phyloP scores from a whole-genome alignment of 2,888 invertebrate genomes.

The Lasioglossum calceatum region DNA sequence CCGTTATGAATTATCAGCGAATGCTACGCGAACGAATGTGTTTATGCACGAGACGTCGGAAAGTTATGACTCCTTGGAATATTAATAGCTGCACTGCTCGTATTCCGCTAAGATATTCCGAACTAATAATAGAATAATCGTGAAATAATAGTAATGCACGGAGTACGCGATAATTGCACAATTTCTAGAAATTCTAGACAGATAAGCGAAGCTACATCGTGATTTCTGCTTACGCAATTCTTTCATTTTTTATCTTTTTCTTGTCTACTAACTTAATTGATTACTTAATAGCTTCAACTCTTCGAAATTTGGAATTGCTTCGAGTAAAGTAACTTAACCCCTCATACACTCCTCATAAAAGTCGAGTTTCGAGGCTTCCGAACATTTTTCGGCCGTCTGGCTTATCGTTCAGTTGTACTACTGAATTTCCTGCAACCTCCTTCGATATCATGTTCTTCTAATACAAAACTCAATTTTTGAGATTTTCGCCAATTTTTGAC shows the following conservation, averaged over 20 bases:
- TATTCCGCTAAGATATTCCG: background rate
- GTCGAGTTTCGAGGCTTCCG: too few species aligned
- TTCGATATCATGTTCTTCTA: too few species aligned
- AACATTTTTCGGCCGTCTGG: too few species aligned
- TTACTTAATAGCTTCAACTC: background rate
- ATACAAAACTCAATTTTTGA: too few species aligned
- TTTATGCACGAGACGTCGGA: background rate
- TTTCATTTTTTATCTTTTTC: background rate
- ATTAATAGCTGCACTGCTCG: background rate
- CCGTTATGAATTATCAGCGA: slow-evolving; percentile 21
- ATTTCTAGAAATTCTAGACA: background rate
- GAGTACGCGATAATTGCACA: background rate
- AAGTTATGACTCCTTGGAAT: slow-evolving; percentile 32
- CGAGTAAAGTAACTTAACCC: background rate
- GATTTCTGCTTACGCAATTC: background rate
- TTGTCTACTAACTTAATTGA: background rate
- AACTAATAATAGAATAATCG: background rate
- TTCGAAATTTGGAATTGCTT: background rate
- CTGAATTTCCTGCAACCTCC: too few species aligned
- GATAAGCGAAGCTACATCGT: background rate
- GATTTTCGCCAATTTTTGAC: too few species aligned
- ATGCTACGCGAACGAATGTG: slow-evolving; percentile 22
- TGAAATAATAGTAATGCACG: background rate
- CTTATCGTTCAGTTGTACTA: too few species aligned
- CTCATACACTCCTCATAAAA: too few species aligned